A percentile compares a stretch with the other conserved stretches of the same genome.
These are phyloP conservation scores for Regulus satrapa DNA, from an alignment of 2,113 vertebrate genomes.

Conservation along the genomic window DNA sequence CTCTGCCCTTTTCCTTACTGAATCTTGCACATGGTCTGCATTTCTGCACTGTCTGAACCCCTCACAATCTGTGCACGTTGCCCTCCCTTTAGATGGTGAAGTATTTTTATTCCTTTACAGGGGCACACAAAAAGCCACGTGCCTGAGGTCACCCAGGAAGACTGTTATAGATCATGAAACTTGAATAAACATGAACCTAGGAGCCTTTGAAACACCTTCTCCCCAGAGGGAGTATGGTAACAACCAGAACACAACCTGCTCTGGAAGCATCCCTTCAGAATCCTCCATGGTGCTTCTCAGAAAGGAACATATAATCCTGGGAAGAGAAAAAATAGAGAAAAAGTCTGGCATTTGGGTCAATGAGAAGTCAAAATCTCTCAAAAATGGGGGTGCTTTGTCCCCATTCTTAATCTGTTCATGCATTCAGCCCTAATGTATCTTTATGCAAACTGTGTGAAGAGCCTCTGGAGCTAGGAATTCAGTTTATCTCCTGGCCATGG, in stretches of 20 bases:
- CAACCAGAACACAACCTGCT: not conserved
- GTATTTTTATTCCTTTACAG: not conserved
- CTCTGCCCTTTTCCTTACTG: not conserved
- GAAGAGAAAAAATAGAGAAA: not conserved
- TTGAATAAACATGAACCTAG: not conserved
- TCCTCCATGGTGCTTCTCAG: not conserved
- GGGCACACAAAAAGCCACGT: not conserved
- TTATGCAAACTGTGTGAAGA: not conserved
- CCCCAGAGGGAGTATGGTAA: not conserved
- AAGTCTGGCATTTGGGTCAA: not conserved
- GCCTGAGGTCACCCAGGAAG: not conserved
- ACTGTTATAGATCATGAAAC: not conserved
- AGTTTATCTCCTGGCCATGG: not conserved
- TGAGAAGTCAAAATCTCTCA: not conserved
- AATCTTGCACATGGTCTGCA: not conserved
- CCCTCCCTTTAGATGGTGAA: not conserved
- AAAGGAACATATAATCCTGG: not conserved
- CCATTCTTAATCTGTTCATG: not conserved
- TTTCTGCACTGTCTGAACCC: not conserved
- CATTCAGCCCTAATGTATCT: not conserved
- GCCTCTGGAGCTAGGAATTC: not conserved
- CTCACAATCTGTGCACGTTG: rapidly evolving
- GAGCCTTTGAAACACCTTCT: not conserved
- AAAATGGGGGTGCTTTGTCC: not conserved
- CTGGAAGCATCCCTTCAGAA: not conserved